phyloP scores from a whole-genome alignment of 2,797 vertebrate species.

The Orestias chungarensis region DNA sequence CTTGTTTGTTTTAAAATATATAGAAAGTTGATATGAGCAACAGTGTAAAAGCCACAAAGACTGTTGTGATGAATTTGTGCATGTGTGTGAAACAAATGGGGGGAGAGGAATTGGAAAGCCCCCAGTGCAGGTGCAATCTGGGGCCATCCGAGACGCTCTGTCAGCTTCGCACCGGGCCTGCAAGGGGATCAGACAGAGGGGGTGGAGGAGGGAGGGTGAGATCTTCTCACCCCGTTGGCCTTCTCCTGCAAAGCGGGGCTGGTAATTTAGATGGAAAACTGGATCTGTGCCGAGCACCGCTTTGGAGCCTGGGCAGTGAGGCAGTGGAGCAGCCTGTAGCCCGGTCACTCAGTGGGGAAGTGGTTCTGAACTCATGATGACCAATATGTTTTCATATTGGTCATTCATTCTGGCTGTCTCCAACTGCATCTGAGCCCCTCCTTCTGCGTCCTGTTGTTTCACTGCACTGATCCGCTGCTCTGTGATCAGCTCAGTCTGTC shows the following conservation, averaged over 20 bases:
- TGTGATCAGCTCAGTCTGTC: conserved; percentile 55
- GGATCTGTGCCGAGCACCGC: conserved; percentile 63
- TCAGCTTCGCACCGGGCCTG: conserved; percentile 69
- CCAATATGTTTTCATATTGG: conserved; percentile 66
- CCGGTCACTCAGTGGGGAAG: conserved; percentile 51
- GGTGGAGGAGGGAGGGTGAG: conserved; percentile 37
- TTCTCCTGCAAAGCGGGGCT: conserved; percentile 65
- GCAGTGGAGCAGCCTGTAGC: conserved; percentile 56
- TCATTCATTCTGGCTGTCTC: conserved; percentile 43
- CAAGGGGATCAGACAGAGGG: conserved; percentile 56
- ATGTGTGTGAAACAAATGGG: conserved; percentile 34
- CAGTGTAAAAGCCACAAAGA: conserved; percentile 31
- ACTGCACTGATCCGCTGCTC: conserved; percentile 48
- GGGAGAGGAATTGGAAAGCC: conserved; percentile 48
- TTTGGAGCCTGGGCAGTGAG: conserved; percentile 52
- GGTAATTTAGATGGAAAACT: conserved; percentile 79
- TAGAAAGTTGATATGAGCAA: conserved; percentile 10
- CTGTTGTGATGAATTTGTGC: conserved; percentile 31
- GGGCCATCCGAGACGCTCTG: conserved; percentile 81
- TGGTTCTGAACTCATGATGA: conserved; percentile 65
- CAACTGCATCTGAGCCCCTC: conserved; percentile 1
- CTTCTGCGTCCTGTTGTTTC: conserved; percentile 9
- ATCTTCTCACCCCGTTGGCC: conserved; percentile 70
- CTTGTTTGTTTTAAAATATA: background rate
- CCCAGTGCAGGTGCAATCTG: conserved; percentile 75